Base-by-base conservation (phyloP, 2,888 invertebrate genomes). In the Dicranocentrus wangi region DNA sequence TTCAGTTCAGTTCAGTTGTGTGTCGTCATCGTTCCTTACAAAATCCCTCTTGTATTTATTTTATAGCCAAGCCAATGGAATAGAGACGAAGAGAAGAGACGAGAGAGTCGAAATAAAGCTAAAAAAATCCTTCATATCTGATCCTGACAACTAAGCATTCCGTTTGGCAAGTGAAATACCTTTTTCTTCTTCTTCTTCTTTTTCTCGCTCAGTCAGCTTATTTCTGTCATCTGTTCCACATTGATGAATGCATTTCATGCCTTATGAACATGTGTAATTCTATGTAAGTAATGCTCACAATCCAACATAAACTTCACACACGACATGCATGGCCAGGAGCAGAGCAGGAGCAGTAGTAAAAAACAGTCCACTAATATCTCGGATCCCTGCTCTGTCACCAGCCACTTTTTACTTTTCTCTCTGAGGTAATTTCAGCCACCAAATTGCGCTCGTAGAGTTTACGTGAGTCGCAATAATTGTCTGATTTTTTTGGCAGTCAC, bases 161-260 rank as follows among this genome's bases (percentile, higher is more conserved):
- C 53, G 53, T 53, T 71, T 51, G 43, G 47, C 43, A 27, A 43
- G 23, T 28, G 25, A 58, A 47, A 55, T 60, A 71, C 43, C 71
- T 71, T n/a, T 53, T 68, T n/a, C n/a, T n/a, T n/a, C n/a, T n/a
- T n/a, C n/a, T n/a, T n/a, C n/a, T n/a, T n/a, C n/a, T n/a, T n/a
- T n/a, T n/a, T n/a, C n/a, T n/a, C n/a, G n/a, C n/a, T n/a, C n/a
- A n/a, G n/a, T 53, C 68, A 66, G 8, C 53, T 28, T 21, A 10
- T 39, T 55, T 15, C 47, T 60, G 71, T 60, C 71, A 60, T 71
- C 47, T 60, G 43, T 43, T 19, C 42, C 60, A 28, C 60, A 71
- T 71, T 71, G 71, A 72, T 61, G 61, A 72, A 72, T 72, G 72
- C 61, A 23, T 72, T 61, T 61, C 72, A 51, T 47, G 72, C 27